phyloP scores from a whole-genome alignment of 2,113 vertebrate species.

The Rhinoderma darwinii region DNA sequence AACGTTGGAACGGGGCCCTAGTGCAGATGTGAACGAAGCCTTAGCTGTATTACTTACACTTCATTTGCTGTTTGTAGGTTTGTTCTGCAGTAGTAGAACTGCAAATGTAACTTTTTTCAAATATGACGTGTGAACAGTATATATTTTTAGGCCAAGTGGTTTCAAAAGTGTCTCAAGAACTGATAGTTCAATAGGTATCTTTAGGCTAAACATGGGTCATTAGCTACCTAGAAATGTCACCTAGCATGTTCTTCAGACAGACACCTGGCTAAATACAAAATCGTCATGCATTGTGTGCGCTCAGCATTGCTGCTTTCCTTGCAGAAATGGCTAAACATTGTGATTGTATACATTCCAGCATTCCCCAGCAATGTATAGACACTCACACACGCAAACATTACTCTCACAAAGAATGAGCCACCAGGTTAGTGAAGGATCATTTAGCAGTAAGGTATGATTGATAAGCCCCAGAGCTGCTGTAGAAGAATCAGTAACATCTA shows the following conservation, averaged over 20 bases:
- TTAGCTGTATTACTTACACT: no score
- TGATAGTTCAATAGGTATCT: not conserved
- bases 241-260: not conserved
- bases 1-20: no score
- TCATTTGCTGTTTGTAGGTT: not conserved
- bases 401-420: constrained; percentile 56
- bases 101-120: not conserved
- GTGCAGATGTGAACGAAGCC: no score
- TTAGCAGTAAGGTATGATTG: constrained; percentile 61
- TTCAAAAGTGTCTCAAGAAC: not conserved
- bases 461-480: constrained; percentile 49
- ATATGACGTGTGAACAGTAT: not conserved
- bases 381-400: constrained; percentile 47
- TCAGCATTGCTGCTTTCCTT: not conserved
- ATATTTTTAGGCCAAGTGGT: not conserved
- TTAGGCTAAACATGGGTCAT: constrained; percentile 24
- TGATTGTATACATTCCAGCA: constrained; percentile 43
- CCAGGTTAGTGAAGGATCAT: constrained; percentile 43
- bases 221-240: constrained; percentile 14
- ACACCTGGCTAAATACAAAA: constrained; percentile 16
- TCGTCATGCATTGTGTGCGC: not conserved
- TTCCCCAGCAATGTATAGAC: constrained; percentile 30
- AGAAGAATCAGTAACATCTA: constrained; percentile 58
- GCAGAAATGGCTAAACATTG: constrained; percentile 7
- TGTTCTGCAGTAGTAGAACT: not conserved